Conservation (phyloP, 2,113 vertebrate species). For the Caracal caracal region DNA sequence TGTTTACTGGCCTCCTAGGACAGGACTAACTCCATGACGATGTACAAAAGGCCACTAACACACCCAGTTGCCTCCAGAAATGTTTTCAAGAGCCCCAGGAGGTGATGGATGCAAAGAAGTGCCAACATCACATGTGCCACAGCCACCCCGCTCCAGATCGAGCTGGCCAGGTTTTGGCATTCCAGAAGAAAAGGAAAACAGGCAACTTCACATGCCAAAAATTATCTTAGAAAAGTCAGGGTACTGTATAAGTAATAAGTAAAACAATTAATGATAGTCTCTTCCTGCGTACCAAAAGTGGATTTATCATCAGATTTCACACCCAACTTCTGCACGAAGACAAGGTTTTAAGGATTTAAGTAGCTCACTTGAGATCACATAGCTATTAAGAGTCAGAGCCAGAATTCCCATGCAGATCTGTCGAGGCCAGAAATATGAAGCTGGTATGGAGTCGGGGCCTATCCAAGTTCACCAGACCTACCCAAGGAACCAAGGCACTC, state of each 20-base stretch:
- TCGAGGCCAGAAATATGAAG: neutral
- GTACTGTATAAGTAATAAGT: neutral
- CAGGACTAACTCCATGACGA: neutral
- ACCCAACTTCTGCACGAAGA: neutral
- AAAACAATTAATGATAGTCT: neutral
- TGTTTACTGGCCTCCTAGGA: neutral
- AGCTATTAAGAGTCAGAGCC: neutral
- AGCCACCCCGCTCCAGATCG: accelerated
- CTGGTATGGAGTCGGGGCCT: neutral
- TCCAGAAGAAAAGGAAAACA: neutral
- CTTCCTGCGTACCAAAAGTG: neutral
- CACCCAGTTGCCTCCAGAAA: neutral
- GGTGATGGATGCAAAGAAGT: neutral
- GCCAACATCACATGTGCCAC: neutral
- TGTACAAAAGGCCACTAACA: neutral
- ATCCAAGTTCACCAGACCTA: neutral
- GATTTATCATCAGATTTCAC: neutral
- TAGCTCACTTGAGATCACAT: neutral
- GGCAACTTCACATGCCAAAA: neutral
- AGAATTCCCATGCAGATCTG: neutral
- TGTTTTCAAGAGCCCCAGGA: neutral
- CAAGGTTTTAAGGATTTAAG: neutral
- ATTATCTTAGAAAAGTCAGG: neutral
- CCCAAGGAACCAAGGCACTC: neutral
- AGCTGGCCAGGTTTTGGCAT: neutral